Evolutionary conservation across 2,888 invertebrate genomes (phyloP).

Genomic region (Dasysyrphus albostriatus): DNA sequence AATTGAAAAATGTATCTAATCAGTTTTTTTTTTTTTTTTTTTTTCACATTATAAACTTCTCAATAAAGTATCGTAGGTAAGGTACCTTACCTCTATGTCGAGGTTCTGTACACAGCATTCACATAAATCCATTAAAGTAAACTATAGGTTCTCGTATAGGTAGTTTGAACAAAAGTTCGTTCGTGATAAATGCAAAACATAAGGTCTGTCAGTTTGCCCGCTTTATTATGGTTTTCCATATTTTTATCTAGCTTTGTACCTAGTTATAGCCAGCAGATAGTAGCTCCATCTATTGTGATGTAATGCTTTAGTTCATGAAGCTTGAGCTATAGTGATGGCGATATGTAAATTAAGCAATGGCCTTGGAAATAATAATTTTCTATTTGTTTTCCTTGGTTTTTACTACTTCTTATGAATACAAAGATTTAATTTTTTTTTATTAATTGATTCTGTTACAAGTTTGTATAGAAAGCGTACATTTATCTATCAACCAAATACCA

Average conservation of each 20-base stretch:
- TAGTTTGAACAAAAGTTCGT: slow-evolving; percentile 29
- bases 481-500: background rate
- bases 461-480: slow-evolving; percentile 51
- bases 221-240: slow-evolving; percentile 49
- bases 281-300: slow-evolving; percentile 52
- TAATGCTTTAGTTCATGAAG: slow-evolving; percentile 35
- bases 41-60: slow-evolving; percentile 26
- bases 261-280: background rate
- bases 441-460: slow-evolving; percentile 53
- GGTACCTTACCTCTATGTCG: background rate
- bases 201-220: slow-evolving; percentile 33
- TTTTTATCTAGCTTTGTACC: slow-evolving; percentile 10
- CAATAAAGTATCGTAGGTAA: slow-evolving; percentile 10
- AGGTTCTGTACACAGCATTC: background rate
- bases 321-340: slow-evolving; percentile 20
- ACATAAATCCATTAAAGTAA: background rate
- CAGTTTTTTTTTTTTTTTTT: slow-evolving; percentile 19
- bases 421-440: slow-evolving; percentile 1
- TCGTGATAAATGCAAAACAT: slow-evolving; percentile 42
- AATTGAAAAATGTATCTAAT: slow-evolving; percentile 55
- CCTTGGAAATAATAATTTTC: slow-evolving; percentile 64
- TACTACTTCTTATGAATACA: slow-evolving; percentile 30
- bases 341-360: slow-evolving; percentile 58
- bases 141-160: background rate
- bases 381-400: slow-evolving; percentile 27